Conservation (phyloP, 2,888 invertebrate species). For the Pristionchus mayeri region DNA sequence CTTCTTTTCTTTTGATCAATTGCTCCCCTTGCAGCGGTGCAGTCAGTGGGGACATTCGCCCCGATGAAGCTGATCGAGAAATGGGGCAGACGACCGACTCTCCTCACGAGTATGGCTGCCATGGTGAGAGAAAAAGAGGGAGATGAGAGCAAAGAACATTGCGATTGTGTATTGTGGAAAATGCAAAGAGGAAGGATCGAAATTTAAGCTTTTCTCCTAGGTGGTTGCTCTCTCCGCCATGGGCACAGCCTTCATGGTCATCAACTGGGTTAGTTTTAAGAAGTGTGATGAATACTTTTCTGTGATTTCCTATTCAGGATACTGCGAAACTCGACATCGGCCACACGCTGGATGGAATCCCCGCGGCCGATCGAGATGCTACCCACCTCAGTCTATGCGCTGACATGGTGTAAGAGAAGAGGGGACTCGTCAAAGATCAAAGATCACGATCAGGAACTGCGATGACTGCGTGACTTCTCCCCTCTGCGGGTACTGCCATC, state of each 20-base stretch:
- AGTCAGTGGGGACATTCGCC: constrained; percentile 78
- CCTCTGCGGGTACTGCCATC: constrained; percentile 77
- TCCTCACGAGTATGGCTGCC: constrained; percentile 62
- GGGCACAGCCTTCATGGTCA: constrained; percentile 68
- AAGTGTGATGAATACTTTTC: not conserved
- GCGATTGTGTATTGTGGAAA: too few relatives aligned
- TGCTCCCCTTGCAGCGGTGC: constrained; percentile 77
- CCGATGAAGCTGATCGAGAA: constrained; percentile 79
- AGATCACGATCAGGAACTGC: constrained; percentile 74
- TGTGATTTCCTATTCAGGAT: not conserved
- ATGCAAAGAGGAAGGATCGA: not conserved
- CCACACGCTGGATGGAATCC: not conserved
- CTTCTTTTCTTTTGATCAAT: not conserved
- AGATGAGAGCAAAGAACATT: not conserved
- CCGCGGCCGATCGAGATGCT: too few relatives aligned
- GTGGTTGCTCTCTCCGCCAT: constrained; percentile 60
- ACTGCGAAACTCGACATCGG: not conserved
- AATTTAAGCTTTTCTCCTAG: not conserved
- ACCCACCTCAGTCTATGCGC: not conserved
- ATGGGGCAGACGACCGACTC: constrained; percentile 77
- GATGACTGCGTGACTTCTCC: constrained; percentile 77
- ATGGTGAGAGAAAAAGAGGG: constrained; percentile 54
- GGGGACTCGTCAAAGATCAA: constrained; percentile 28
- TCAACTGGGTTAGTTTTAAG: constrained; percentile 38
- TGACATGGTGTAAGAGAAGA: not conserved